Base-by-base conservation (phyloP, 2,113 vertebrate species). In the Aleadryas rufinucha region DNA sequence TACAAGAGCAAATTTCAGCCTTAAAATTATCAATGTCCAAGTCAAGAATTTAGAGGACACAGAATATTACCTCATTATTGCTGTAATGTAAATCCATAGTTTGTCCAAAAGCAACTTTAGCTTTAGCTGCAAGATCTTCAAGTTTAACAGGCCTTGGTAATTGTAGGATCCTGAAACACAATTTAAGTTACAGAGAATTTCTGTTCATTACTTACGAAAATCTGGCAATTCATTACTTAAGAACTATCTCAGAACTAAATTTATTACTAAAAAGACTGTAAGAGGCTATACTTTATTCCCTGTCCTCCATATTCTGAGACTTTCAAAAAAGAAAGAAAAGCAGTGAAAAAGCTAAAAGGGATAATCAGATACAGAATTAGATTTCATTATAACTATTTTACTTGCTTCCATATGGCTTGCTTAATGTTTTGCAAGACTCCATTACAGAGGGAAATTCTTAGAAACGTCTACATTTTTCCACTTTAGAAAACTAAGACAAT, bases 71-170 rank as follows among this genome's bases (percentile, higher is more conserved):
- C 99, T 99, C 99, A 12, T 99, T 99, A 98, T 99, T 99, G 97
- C 99, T 99, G 97, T 99, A 99, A 98, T 99, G 99, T 77, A 99
- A 99, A 97, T 99, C 99, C 99, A 99, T 99, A 27, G 97, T 95
- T 89, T 99, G 99, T 89, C 99, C 99, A 95, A 99, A 99, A 78
- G 99, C 99, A 96, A 98, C 97, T 98, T 99, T 99, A 90, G 99
- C 99, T 97, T 99, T 99, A 63, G 98, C 92, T 89, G 88, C 98
- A 96, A 99, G 98, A 97, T 99, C 99, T 90, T 99, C 99, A 90
- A 99, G 98, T 97, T 98, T 99, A 96, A 99, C 96, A n/a, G 99
- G 99, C 63, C 99, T 99, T 59, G 98, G 95, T 83, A 99, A 99
- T 94, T 99, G 99, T 92, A 99, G 96, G 84, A 99, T 99, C 97